A percentile compares a stretch with the other conserved stretches of the same genome.
Evolutionary conservation across 2,113 vertebrate genomes (phyloP).

Genomic region (Rhinolophus sinicus): DNA sequence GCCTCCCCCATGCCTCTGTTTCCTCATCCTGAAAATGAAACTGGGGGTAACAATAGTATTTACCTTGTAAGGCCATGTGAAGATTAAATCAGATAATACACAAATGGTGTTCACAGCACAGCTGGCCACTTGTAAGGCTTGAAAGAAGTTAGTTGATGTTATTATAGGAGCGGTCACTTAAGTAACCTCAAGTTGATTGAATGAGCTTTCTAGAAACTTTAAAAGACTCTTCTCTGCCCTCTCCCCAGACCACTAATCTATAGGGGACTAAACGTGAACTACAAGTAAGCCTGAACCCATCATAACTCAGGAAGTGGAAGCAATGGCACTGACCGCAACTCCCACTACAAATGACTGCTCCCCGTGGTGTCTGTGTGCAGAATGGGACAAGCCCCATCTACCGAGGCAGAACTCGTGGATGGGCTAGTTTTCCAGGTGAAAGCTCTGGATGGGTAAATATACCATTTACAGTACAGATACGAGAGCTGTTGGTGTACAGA

Average conservation of each 20-base stretch:
- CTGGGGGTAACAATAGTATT: neutral
- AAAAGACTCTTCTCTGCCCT: neutral
- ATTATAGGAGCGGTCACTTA: neutral
- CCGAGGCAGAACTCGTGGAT: neutral
- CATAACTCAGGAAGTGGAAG: neutral
- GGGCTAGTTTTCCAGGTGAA: neutral
- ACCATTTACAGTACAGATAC: neutral
- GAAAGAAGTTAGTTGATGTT: neutral
- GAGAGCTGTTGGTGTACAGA: neutral
- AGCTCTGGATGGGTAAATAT: neutral
- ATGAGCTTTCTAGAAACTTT: neutral
- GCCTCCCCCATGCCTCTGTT: neutral
- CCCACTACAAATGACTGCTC: neutral
- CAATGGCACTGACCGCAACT: neutral
- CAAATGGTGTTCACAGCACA: neutral
- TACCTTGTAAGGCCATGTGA: neutral
- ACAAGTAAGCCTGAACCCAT: neutral
- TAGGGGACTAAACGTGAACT: neutral
- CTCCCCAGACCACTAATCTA: neutral
- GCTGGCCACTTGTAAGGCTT: neutral
- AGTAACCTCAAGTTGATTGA: neutral
- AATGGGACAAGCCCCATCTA: neutral
- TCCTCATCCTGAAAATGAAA: neutral
- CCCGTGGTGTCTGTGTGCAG: neutral
- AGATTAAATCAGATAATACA: neutral